Percentiles rank a stretch among this genome's conserved stretches.
phyloP scores from a whole-genome alignment of 2,797 vertebrate species.

The Acipenser oxyrinchus region DNA sequence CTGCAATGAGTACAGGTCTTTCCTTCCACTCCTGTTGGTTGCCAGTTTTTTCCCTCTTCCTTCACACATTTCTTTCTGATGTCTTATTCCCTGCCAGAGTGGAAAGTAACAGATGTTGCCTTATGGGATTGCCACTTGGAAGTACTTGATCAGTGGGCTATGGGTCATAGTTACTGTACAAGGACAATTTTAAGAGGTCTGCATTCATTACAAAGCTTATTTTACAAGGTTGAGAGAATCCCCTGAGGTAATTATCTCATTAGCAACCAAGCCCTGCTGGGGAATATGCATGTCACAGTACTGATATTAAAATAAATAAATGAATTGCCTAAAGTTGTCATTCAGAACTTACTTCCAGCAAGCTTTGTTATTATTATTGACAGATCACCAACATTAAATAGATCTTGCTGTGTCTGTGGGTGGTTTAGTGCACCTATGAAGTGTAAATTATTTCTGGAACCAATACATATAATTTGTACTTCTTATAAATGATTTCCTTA shows the following conservation, averaged over 20 bases:
- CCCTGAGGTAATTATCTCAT: conserved; percentile 62
- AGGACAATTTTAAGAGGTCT: conserved; percentile 41
- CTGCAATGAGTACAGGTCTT: conserved; percentile 26
- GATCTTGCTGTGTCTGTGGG: background rate
- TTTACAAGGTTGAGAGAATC: conserved; percentile 58
- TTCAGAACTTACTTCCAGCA: no score
- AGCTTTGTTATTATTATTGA: no score
- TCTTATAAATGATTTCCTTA: background rate
- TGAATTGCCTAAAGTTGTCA: no score
- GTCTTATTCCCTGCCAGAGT: background rate
- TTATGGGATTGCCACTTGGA: conserved; percentile 34
- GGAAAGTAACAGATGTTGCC: conserved; percentile 2
- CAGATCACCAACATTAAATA: no score
- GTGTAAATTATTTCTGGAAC: no score
- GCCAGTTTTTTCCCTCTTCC: no score
- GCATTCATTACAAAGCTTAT: conserved; percentile 55
- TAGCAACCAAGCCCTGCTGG: conserved; percentile 39
- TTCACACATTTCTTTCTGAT: background rate
- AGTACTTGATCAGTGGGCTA: conserved; percentile 42
- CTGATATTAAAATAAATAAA: no score
- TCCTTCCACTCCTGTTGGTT: conserved; percentile 27
- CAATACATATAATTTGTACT: no score
- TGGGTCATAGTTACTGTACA: conserved; percentile 39
- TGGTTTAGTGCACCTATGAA: background rate
- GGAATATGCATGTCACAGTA: conserved; percentile 5